phyloP scores from a whole-genome alignment of 2,797 vertebrate genomes.

The Neosalanx taihuensis region DNA sequence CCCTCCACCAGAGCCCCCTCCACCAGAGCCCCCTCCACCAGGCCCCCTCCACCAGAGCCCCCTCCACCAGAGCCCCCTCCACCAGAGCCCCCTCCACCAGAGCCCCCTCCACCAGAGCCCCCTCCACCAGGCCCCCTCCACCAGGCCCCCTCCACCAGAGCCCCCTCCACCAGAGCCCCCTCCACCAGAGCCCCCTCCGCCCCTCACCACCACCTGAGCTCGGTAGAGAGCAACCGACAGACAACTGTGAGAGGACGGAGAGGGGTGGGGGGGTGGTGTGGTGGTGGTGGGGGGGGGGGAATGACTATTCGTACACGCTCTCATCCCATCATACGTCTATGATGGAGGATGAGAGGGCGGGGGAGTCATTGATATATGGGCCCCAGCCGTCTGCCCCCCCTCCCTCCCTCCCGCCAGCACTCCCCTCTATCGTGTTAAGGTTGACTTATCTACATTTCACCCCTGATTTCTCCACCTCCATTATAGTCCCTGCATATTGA shows the following conservation, averaged over 20 bases:
- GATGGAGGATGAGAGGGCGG: constrained; percentile 44
- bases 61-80: too few relatives aligned
- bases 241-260: constrained; percentile 16
- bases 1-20: too few relatives aligned
- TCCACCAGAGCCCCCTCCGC: constrained; percentile 12
- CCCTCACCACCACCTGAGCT: constrained; percentile 6
- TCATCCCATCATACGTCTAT: constrained; percentile 57
- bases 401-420: constrained; percentile 49
- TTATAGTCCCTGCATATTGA: constrained; percentile 77
- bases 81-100: too few relatives aligned
- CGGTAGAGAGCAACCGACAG: constrained; percentile 27
- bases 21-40: too few relatives aligned
- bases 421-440: constrained; percentile 57
- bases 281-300: constrained; percentile 20
- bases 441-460: constrained; percentile 72
- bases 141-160: neutral
- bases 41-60: too few relatives aligned
- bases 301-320: constrained; percentile 18
- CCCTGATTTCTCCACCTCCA: constrained; percentile 62
- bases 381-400: constrained; percentile 48
- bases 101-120: too few relatives aligned
- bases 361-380: constrained; percentile 74
- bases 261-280: neutral
- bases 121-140: too few relatives aligned
- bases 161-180: neutral